Evolutionary conservation across 1,140 invertebrate species (phyloP).

Genomic region (Brachionus rubens): DNA sequence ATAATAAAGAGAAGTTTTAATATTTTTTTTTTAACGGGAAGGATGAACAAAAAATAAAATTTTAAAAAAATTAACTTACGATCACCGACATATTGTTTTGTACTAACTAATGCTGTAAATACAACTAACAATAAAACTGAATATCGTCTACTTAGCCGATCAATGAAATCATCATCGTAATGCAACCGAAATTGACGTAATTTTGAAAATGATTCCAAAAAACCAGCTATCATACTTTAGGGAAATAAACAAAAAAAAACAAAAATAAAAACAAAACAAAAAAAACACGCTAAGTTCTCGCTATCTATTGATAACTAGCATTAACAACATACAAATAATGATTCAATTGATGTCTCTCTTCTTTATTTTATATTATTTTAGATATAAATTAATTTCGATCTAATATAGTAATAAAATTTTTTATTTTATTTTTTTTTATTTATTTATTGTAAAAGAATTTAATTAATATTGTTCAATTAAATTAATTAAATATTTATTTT

Average conservation of each 20-base stretch:
- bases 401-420: not conserved
- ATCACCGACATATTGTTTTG: constrained; percentile 84
- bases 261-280: not conserved
- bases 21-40: too few relatives aligned
- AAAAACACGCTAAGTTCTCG: too few relatives aligned
- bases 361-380: not conserved
- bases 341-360: not conserved
- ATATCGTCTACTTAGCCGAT: constrained; percentile 63
- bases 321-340: not conserved
- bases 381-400: not conserved
- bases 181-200: constrained; percentile 44
- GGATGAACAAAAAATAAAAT: too few relatives aligned
- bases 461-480: constrained; percentile 43
- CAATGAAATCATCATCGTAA: constrained; percentile 64
- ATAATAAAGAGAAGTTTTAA: too few relatives aligned
- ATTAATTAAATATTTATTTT: constrained; percentile 24
- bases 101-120: constrained; percentile 75
- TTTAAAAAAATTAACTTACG: constrained; percentile 48
- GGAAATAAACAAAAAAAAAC: not conserved
- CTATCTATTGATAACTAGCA: too few relatives aligned
- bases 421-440: too few relatives aligned
- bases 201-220: constrained; percentile 45
- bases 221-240: constrained; percentile 46
- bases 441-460: not conserved
- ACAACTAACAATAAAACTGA: constrained; percentile 63